These are phyloP conservation scores for Rhyacichthys aspro DNA, from an alignment of 2,797 vertebrate genomes.

Conservation along the genomic window DNA sequence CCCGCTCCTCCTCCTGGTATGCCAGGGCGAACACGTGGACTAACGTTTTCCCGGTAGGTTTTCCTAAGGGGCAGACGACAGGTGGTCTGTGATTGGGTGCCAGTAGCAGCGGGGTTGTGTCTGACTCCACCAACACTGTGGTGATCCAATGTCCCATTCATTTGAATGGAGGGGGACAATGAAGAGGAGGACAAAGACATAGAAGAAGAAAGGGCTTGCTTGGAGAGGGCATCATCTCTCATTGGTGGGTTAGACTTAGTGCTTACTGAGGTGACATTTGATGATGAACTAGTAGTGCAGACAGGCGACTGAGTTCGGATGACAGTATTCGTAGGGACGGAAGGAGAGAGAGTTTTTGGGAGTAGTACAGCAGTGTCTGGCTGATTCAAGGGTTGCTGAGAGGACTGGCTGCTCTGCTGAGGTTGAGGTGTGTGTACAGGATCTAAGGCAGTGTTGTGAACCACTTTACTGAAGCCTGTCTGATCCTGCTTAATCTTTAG, in stretches of 20 bases:
- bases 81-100: conserved; percentile 73
- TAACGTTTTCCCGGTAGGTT: conserved; percentile 89
- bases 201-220: conserved; percentile 52
- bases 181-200: conserved; percentile 49
- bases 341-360: conserved; percentile 58
- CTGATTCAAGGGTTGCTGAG: conserved; percentile 70
- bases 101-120: conserved; percentile 69
- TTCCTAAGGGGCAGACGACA: conserved; percentile 90
- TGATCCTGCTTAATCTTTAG: conserved; percentile 96
- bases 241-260: conserved; percentile 54
- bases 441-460: conserved; percentile 95
- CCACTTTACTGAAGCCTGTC: conserved; percentile 91
- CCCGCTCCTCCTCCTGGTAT: conserved; percentile 74
- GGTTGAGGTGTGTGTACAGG: conserved; percentile 85
- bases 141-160: conserved; percentile 90
- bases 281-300: conserved; percentile 59
- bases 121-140: conserved; percentile 61
- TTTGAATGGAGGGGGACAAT: conserved; percentile 70
- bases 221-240: conserved; percentile 33
- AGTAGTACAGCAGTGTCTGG: conserved; percentile 58
- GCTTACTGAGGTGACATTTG: conserved; percentile 57
- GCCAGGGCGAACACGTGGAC: conserved; percentile 77
- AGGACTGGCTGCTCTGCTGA: conserved; percentile 69
- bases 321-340: conserved; percentile 57
- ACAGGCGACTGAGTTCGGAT: conserved; percentile 76